Conservation (phyloP, 2,113 vertebrate species). For the Protobothrops flavoviridis region DNA sequence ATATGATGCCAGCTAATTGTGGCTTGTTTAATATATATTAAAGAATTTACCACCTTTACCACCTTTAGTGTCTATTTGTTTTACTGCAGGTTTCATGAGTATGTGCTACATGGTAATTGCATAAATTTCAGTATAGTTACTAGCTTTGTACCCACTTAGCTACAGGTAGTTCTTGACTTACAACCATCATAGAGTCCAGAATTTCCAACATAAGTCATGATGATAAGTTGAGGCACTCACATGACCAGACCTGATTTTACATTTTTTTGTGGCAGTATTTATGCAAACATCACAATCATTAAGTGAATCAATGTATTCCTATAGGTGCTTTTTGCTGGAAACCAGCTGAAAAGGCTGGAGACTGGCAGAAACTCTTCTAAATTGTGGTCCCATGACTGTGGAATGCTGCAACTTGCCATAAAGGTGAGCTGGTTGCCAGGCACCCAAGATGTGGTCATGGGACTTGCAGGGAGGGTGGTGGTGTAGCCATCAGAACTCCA, state of each 20-base stretch:
- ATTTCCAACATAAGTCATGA: background rate
- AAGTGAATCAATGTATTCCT: background rate
- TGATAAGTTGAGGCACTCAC: background rate
- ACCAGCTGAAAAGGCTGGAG: background rate
- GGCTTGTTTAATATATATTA: background rate
- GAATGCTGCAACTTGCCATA: background rate
- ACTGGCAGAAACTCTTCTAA: background rate
- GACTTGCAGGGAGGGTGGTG: background rate
- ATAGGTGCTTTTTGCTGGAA: background rate
- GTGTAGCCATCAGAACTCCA: background rate
- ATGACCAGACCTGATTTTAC: background rate
- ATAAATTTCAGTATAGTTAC: background rate
- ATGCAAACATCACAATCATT: background rate
- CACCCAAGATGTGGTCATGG: background rate
- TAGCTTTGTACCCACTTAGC: background rate
- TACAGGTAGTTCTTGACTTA: background rate
- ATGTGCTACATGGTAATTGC: background rate
- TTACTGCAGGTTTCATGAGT: background rate
- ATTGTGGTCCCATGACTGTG: background rate
- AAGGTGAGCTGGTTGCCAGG: background rate
- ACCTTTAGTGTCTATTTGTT: background rate
- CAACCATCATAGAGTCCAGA: background rate
- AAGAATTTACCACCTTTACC: background rate
- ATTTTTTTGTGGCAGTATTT: background rate
- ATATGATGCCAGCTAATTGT: background rate